Evolutionary conservation across 2,113 vertebrate genomes (phyloP).

Genomic region (Condylura cristata): DNA sequence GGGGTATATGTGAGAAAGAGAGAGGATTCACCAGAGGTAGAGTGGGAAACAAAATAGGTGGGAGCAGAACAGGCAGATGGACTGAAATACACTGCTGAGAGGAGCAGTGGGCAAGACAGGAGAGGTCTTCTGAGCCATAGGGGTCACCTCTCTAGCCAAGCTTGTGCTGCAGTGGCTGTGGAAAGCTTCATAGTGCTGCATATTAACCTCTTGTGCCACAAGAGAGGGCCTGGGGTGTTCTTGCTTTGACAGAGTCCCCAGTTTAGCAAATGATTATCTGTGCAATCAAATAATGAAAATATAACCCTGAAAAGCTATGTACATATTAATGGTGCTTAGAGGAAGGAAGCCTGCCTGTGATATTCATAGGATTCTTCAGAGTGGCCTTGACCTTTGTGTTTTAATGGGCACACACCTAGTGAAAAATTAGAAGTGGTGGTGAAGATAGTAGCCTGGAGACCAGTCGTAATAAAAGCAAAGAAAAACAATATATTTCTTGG

Average conservation of each 20-base stretch:
- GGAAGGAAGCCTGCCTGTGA: background rate
- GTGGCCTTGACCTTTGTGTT: background rate
- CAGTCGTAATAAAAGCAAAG: background rate
- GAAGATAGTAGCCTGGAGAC: background rate
- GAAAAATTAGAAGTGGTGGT: background rate
- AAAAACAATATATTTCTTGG: background rate
- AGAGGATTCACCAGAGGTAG: too few relatives aligned
- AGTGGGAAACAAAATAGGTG: too few relatives aligned
- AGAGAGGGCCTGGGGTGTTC: background rate
- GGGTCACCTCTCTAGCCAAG: too few relatives aligned
- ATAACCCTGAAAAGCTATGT: background rate
- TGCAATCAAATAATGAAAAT: background rate
- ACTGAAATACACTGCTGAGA: too few relatives aligned
- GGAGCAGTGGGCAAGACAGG: too few relatives aligned
- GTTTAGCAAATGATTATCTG: background rate
- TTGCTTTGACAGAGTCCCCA: constrained; percentile 17
- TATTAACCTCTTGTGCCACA: too few relatives aligned
- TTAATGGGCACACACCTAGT: background rate
- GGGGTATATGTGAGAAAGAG: too few relatives aligned
- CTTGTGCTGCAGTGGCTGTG: too few relatives aligned
- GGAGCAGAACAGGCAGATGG: too few relatives aligned
- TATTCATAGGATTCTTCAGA: background rate
- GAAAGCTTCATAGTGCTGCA: too few relatives aligned
- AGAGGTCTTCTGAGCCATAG: too few relatives aligned
- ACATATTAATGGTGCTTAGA: background rate